Evolutionary conservation across 2,888 invertebrate genomes (phyloP).

Genomic region (Drosophila flavopinicola): DNA sequence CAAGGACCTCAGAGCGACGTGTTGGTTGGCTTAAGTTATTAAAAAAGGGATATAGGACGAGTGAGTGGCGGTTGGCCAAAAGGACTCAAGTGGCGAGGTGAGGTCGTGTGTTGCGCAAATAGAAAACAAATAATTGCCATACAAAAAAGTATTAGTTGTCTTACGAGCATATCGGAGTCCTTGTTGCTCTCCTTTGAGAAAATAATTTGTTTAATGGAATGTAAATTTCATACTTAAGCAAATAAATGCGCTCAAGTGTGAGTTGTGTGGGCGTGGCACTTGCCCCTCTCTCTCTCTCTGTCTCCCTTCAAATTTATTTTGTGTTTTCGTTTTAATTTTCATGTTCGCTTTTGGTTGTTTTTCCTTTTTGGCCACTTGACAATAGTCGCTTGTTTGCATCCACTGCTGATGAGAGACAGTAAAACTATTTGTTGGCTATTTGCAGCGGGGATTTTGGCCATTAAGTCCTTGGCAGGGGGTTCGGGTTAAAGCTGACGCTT

Average conservation of each 20-base stretch:
- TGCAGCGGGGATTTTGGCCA: conserved; percentile 48
- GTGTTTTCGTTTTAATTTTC: conserved; percentile 14
- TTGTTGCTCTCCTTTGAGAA: conserved; percentile 41
- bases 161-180: conserved; percentile 38
- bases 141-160: conserved; percentile 75
- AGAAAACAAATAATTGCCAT: conserved; percentile 80
- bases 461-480: neutral
- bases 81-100: neutral
- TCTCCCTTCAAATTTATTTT: conserved; percentile 37
- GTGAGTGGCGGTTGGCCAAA: neutral
- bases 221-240: conserved; percentile 79
- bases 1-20: conserved; percentile 50
- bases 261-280: conserved; percentile 50
- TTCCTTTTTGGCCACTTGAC: conserved; percentile 15
- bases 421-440: conserved; percentile 59
- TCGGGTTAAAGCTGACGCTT: conserved; percentile 21
- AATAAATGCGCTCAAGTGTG: conserved; percentile 68
- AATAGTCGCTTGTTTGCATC: conserved; percentile 48
- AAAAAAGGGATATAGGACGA: conserved; percentile 48
- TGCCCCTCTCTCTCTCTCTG: conserved; percentile 8
- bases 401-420: conserved; percentile 41
- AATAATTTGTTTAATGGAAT: conserved; percentile 81
- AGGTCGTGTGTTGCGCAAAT: conserved; percentile 42
- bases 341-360: conserved; percentile 13
- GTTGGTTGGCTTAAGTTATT: conserved; percentile 80